Evolutionary conservation across 2,888 invertebrate genomes (phyloP), one percentile per base, ranked within the genome.

Genomic region (Volucella inflata): DNA sequence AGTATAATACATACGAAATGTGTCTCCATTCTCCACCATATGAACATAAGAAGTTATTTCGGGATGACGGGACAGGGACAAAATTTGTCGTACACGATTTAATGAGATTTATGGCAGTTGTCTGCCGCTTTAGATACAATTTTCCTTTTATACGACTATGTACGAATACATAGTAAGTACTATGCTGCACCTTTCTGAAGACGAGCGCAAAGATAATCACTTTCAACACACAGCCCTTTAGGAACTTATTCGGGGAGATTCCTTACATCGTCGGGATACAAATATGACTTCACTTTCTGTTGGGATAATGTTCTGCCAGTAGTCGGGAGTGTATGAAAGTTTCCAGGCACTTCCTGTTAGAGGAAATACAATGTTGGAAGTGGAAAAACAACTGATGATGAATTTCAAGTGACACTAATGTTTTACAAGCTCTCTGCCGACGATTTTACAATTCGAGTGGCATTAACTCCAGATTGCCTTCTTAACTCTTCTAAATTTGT

Each of bases 41-140:
- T 62, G 80, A 60, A 65, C 65, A 84, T 75, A 67, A 57, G 80
- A 60, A 65, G 85, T 76, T 85, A 85, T 85, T 85, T 85, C 76
- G 76, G 71, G 81, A 76, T 75, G 68, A 71, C 60, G 76, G 79
- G 76, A 76, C 50, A 76, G 76, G 81, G 71, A 80, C 30, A 85
- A 83, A 85, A 85, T 81, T 81, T 85, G 85, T 85, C 85, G 71
- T 85, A 85, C 85, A 81, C 85, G 85, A 85, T 85, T 85, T 85
- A 85, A 85, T 85, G 81, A 85, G 81, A 85, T 85, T 85, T 85
- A 85, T 85, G 71, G 85, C 76, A 81, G 85, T 85, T 85, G 85
- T 85, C 85, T 85, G 85, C 67, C 67, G 71, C 76, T 85, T 75
- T 62, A 71, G 59, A 36, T 78, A 74, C 64, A 75, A 67, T 65